Evolutionary conservation across 2,113 vertebrate genomes (phyloP), one percentile per base, ranked within the genome.

Genomic region (Prionailurus bengalensis): DNA sequence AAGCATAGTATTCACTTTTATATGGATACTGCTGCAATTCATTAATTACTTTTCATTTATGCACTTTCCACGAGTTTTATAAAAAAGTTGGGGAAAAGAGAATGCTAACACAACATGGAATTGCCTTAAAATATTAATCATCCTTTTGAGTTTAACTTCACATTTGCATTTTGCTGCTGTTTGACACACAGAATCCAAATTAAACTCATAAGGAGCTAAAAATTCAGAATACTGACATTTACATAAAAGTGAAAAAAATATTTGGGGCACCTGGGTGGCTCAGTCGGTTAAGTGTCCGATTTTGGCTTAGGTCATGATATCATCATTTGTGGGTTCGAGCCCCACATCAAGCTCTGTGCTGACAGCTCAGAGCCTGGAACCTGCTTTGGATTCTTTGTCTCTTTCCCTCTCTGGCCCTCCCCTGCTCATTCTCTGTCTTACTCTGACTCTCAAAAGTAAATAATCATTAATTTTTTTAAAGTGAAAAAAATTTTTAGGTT

Each of bases 171-270:
- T 65, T 39, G 27, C 42, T 70, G 1, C 42, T 63, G 8, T 33
- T 94, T 93, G 14, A 53, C 12, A 63, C 1, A 0, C 36, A 68
- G 0, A 90, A 83, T 68, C 2, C 2, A 92, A 80, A 12, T 21
- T 92, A 91, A 96, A 91, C 21, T 88, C 31, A 89, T 63, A 45
- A 71, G 92, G 4, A 95, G 48, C 2, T 81, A 1, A 21, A 91
- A 84, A 92, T 66, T 90, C 0, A 88, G 5, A 91, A 92, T n/a
- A 71, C 1, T 48, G 29, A 23, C 4, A 73, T 65, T 58, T 85
- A 66, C 2, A 66, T 11, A 8, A 68, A 94, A 84, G 14, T 23
- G 17, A 53, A 33, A 78, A 78, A 78, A 17, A 33, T 51, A 3
- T 17, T 78, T 7, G 6, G 21, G 58, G 58, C 7, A 23, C 8